A percentile compares a stretch with the other conserved stretches of the same genome.
Conservation (phyloP, 2,113 vertebrate genomes). For the Hydrochoerus hydrochaeris region DNA sequence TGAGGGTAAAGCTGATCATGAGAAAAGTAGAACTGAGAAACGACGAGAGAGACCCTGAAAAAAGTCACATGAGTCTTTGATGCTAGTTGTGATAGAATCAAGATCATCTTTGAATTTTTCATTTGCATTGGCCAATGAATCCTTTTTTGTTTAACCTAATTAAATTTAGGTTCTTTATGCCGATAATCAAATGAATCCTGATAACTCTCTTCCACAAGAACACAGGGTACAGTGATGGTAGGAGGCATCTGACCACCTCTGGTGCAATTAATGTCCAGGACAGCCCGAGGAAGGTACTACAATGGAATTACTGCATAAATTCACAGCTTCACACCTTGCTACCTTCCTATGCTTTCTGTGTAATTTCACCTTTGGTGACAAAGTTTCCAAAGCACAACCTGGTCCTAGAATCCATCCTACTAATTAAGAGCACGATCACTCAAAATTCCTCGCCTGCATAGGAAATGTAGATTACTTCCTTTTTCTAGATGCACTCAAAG, state of each 20-base stretch:
- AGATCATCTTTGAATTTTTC: background rate
- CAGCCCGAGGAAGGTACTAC: background rate
- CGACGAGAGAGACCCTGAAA: background rate
- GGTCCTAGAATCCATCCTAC: background rate
- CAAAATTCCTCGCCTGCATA: background rate
- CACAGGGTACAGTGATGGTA: fast-evolving
- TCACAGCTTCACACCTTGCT: background rate
- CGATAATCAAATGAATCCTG: background rate
- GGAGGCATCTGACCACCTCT: fast-evolving
- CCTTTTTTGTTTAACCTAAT: background rate
- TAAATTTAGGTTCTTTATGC: background rate
- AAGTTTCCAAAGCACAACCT: constrained; percentile 27
- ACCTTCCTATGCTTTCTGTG: background rate
- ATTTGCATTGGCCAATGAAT: background rate
- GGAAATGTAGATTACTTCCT: background rate
- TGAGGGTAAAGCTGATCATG: background rate
- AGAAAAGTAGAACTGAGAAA: background rate
- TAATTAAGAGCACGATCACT: background rate
- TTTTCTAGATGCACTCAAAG: background rate
- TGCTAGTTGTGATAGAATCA: background rate
- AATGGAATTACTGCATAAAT: background rate
- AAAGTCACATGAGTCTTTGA: background rate
- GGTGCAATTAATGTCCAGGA: background rate
- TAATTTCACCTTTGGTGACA: background rate
- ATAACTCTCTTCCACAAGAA: background rate